Base-by-base conservation (phyloP, 2,888 invertebrate genomes). In the Ernsta delagoae region DNA sequence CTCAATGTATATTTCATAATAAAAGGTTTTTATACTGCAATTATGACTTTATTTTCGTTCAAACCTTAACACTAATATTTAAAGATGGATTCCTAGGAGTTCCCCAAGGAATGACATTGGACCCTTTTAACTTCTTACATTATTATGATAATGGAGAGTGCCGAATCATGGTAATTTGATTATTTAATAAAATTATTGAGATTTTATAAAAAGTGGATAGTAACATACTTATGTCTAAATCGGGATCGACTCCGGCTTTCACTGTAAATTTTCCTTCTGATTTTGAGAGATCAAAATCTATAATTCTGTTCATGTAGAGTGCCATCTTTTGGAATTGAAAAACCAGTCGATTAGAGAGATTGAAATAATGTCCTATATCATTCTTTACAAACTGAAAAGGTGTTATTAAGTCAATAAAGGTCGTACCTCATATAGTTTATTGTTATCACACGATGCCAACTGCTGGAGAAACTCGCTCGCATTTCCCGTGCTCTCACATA, bases 161-260 rank as follows among this genome's bases (percentile, higher is more conserved):
- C 3, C 24, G 3, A 24, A 24, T 24, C 24, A 1, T 24, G 3
- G 24, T 1, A 24, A 24, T 24, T 24, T 24, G 24, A 24, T 24
- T 24, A 24, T 24, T 24, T 24, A 24, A 24, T 1, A 24, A 24
- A 24, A 24, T 3, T n/a, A n/a, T n/a, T n/a, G n/a, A 5, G 36
- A 36, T 36, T 36, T 36, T 36, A 36, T 36, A 36, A 36, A 36
- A 36, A n/a, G 36, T 3, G 36, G 9, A 43, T 11, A 43, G 53
- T 5, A 8, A 81, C 91, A 88, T 88, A 96, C 96, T 96, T 79
- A 95, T 94, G 83, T 98, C 98, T 57, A 98, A 90, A 72, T 95
- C 95, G 3, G 95, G 89, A 82, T 97, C 97, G 3, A 98, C 95
- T 62, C 97, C 97, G 34, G 94, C 86, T 76, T 96, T 96, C 0